Percentiles rank a stretch among this genome's conserved stretches.
Conservation (phyloP, 2,113 vertebrate genomes). For the Callipepla californica region DNA sequence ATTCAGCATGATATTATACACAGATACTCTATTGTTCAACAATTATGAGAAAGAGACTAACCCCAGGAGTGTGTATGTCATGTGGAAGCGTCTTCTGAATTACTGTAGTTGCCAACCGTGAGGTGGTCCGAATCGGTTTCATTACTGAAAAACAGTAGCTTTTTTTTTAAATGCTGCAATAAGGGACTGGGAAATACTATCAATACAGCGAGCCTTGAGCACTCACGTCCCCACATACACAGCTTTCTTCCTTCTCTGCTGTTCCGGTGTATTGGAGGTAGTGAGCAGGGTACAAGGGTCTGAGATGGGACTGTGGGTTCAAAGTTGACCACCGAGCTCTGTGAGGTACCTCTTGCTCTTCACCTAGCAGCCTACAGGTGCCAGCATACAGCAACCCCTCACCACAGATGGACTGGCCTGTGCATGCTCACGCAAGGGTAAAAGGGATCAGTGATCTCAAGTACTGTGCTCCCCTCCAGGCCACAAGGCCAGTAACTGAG, state of each 20-base stretch:
- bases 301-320: neutral
- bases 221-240: neutral
- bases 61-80: conserved; percentile 72
- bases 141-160: conserved; percentile 77
- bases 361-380: neutral
- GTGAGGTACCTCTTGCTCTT: neutral
- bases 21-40: neutral
- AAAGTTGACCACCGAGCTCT: neutral
- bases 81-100: conserved; percentile 76
- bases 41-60: conserved; percentile 72
- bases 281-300: neutral
- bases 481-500: neutral
- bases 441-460: neutral
- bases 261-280: neutral
- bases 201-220: neutral
- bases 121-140: conserved; percentile 73
- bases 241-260: neutral
- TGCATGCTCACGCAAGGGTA: neutral
- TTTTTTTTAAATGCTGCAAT: conserved; percentile 28
- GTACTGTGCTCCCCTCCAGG: neutral
- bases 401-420: neutral
- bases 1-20: conserved; percentile 14
- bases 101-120: conserved; percentile 75
- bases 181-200: conserved; percentile 27
- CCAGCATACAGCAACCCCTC: conserved; percentile 13